These are phyloP conservation scores for Salvator merianae DNA, from an alignment of 2,113 vertebrate genomes.

Conservation along the genomic window DNA sequence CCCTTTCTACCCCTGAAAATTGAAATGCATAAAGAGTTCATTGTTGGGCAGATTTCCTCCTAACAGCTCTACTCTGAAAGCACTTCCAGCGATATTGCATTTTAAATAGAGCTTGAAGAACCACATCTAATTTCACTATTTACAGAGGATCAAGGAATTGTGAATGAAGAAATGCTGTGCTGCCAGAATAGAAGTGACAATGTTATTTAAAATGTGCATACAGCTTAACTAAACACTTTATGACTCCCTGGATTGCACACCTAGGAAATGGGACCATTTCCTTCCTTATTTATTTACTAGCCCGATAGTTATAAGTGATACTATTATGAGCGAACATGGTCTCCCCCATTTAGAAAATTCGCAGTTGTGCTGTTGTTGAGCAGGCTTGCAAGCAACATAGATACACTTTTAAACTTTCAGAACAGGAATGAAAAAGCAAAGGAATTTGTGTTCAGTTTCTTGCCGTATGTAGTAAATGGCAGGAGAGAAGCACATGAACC, in stretches of 20 bases:
- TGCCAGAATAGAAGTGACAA: constrained; percentile 26
- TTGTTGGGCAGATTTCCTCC: not conserved
- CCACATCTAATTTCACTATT: constrained; percentile 52
- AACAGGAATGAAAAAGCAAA: too few species aligned
- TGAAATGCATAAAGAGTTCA: not conserved
- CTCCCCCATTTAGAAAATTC: constrained; percentile 25
- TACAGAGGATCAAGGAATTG: constrained; percentile 54
- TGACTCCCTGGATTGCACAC: constrained; percentile 34
- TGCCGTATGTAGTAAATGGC: too few species aligned
- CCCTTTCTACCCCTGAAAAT: not conserved
- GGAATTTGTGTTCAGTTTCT: not conserved
- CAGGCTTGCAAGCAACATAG: not conserved
- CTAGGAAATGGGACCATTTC: constrained; percentile 51
- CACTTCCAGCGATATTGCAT: not conserved
- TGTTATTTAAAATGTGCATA: constrained; percentile 45
- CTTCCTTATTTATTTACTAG: constrained; percentile 45
- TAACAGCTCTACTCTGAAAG: constrained; percentile 2
- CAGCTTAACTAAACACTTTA: constrained; percentile 50
- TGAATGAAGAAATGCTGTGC: constrained; percentile 31
- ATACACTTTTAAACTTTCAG: not conserved
- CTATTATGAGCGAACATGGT: not conserved
- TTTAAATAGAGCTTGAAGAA: constrained; percentile 52
- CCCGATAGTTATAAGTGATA: constrained; percentile 11
- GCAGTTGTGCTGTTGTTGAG: not conserved
- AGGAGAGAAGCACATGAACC: too few species aligned